Evolutionary conservation across 2,888 invertebrate species (phyloP), one percentile per base, ranked within the genome.

Genomic region (Apocheima hispidaria): DNA sequence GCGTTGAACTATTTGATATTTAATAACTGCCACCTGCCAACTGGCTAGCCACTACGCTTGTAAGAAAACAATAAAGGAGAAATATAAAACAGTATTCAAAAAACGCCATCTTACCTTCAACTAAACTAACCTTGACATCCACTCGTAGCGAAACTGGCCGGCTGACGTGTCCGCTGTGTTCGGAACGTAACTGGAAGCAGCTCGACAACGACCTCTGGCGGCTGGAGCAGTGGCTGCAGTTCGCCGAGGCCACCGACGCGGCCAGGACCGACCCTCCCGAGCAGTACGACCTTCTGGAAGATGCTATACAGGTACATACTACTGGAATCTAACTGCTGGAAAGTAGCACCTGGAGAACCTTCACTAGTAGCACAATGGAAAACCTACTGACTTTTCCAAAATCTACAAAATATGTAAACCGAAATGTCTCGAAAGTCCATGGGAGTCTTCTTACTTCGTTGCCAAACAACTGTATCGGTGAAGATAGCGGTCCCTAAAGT

Each of bases 201-300:
- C 93, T 98, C 73, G 97, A 98, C 83, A 97, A 97, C 79, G 98
- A 98, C 84, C 93, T 98, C 28, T 98, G 98, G 98, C 94, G 98
- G 51, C 88, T 98, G 71, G 97, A 98, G 80, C 97, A 98, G 85
- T 98, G 98, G 98, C 92, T 98, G 65, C 96, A 97, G 84, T 96
- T 96, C 73, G 97, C 97, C 0, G 97, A 98, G 86, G 96, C 96
- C 26, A 96, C 95, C 0, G 96, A 97, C 74, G 95, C 94, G 54
- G 93, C 94, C 4, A 95, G 96, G 69, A 88, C 93, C 1, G 88
- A 94, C 2, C 96, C 97, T 0, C 96, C 97, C 0, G 94, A 94
- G 16, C 94, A 96, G 71, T 96, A 98, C 71, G 97, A 98, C 74
- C 94, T 95, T 23, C 88, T 98, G 9, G 97, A 97, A 82, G 97